Base-by-base conservation (phyloP, 2,888 invertebrate species). In the Rotaria macrura region DNA sequence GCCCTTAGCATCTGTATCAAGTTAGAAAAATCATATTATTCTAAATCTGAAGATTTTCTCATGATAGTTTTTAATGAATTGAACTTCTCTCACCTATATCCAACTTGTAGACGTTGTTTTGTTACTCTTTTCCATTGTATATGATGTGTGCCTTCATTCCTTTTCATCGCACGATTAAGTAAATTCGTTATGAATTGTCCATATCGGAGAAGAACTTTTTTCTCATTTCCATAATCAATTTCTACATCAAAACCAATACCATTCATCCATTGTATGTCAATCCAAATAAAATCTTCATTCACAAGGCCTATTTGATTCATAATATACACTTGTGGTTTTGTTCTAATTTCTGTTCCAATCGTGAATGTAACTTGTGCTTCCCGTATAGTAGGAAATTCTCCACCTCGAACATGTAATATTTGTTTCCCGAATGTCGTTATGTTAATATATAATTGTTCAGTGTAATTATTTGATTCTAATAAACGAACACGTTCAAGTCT, bases 31-130 rank as follows among this genome's bases (percentile, higher is more conserved):
- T n/a, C n/a, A n/a, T n/a, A n/a, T n/a, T n/a, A n/a, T n/a, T n/a
- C n/a, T n/a, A n/a, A n/a, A n/a, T n/a, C n/a, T n/a, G n/a, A n/a
- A n/a, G 3, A 49, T 49, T 0, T 49, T 12, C 14, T 49, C 17
- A 17, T 49, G 17, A 17, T 49, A 7, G 14, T 49, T 5, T 49
- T 12, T 49, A 12, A 4, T 17, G 12, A 23, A 23, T 54, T 23
- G 6, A 29, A 34, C 5, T 65, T 9, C 2, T 29, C 65, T 34
- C 25, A 65, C 43, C 17, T 25, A 43, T 79, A 79, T 25, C 79
- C 79, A 79, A 79, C n/a, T 79, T 79, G 79, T 43, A 79, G 43
- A n/a, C 43, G 79, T 79, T 79, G 79, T 79, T 43, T 40, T 79
- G 25, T n/a, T n/a, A n/a, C 12, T 79, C 0, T 25, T 79, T 43